Evolutionary conservation across 2,797 vertebrate species (phyloP), one percentile per base, ranked within the genome.

Genomic region (Triplophysa bombifrons): DNA sequence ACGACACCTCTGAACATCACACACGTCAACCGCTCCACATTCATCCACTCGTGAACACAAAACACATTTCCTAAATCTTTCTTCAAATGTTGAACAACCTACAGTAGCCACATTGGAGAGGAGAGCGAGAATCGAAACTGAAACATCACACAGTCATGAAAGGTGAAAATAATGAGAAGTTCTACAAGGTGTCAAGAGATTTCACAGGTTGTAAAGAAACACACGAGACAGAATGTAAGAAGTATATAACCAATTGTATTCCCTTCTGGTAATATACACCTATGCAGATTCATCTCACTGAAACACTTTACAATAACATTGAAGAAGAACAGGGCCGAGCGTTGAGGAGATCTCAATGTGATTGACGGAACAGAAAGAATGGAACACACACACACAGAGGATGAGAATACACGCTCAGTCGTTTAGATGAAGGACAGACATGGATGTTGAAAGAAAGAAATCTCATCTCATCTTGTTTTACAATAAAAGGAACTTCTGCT

Each of bases 231-330:
- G 38, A 78, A 63, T 85, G 82, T 94, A 95, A 93, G 92, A 95
- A 95, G 93, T 94, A 94, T 95, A 94, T 95, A 94, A 95, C 93
- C 94, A 95, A 94, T 91, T 95, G 93, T 95, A 95, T 95, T 94
- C 92, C 93, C 88, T 93, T 93, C 93, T 94, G 93, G 92, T 94
- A 94, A 93, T 95, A 93, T 94, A 94, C 94, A 95, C 93, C 92
- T 92, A 95, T 93, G 93, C 93, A 93, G 93, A 94, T 89, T 94
- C 92, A 94, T 94, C 91, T 94, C 93, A 95, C 93, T 93, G 91
- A 89, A 94, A 95, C 94, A 95, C 93, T 94, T 94, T 93, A 95
- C 93, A 93, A 93, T 94, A 94, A 95, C 94, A 95, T 93, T 94
- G 93, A 95, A 92, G 93, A 94, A 94, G 92, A 94, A 94, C 93